phyloP scores from a whole-genome alignment of 2,888 invertebrate species.

The Toxonevra muliebris region DNA sequence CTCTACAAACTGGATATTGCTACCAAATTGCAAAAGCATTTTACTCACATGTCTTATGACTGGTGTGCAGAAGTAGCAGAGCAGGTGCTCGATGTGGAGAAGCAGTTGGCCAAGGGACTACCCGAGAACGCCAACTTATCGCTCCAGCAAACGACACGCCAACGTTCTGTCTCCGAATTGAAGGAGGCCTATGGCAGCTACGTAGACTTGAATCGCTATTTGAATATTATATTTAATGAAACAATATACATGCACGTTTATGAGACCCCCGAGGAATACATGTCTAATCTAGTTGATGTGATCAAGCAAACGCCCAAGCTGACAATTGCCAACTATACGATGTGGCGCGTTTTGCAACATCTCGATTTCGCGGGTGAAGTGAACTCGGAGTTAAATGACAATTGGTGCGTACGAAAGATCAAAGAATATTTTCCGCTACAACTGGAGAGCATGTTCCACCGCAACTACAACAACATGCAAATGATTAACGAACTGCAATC shows the following conservation, averaged over 20 bases:
- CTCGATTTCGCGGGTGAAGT: constrained; percentile 51
- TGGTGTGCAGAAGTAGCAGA: constrained; percentile 53
- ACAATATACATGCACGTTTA: constrained; percentile 55
- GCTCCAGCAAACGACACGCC: constrained; percentile 52
- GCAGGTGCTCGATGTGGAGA: constrained; percentile 55
- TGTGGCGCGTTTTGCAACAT: constrained; percentile 57
- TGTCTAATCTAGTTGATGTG: constrained; percentile 54
- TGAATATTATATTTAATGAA: constrained; percentile 56
- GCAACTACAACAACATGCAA: constrained; percentile 55
- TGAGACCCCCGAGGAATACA: constrained; percentile 56
- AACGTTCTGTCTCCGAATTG: constrained; percentile 50
- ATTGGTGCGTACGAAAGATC: constrained; percentile 54
- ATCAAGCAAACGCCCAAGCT: constrained; percentile 54
- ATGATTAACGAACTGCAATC: constrained; percentile 57
- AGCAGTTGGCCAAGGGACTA: constrained; percentile 54
- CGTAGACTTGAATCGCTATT: constrained; percentile 57
- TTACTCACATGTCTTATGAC: constrained; percentile 48
- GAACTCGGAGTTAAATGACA: constrained; percentile 39
- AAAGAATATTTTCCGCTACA: constrained; percentile 55
- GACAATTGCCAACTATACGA: constrained; percentile 60
- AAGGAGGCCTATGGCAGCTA: constrained; percentile 54
- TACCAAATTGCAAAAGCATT: constrained; percentile 49
- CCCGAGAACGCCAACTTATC: constrained; percentile 51
- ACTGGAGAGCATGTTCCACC: constrained; percentile 56
- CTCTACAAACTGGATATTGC: constrained; percentile 46